These are phyloP conservation scores for Conus canariensis DNA, from an alignment of 2,888 invertebrate species.

Conservation along the genomic window DNA sequence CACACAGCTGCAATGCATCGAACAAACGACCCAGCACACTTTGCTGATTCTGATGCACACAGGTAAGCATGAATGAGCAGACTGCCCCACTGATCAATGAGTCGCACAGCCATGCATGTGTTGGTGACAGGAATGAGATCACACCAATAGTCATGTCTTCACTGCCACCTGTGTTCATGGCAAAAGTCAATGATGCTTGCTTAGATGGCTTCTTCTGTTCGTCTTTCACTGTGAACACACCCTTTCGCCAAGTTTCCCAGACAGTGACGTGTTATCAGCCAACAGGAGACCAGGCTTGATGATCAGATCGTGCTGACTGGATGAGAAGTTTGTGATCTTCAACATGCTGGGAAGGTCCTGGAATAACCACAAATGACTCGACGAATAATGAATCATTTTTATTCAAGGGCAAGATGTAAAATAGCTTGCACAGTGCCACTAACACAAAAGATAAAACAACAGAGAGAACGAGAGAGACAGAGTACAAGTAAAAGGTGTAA, in stretches of 20 bases:
- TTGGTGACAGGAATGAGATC: not conserved
- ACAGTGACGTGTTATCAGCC: not conserved
- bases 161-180: not conserved
- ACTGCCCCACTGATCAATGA: no score
- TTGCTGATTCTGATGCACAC: not conserved
- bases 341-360: constrained; percentile 48
- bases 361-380: not conserved
- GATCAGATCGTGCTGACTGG: not conserved
- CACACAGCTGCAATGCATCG: no score
- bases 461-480: not conserved
- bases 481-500: not conserved
- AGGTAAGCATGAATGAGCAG: no score
- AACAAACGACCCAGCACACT: no score
- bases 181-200: not conserved
- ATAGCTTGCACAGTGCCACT: no score
- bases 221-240: not conserved
- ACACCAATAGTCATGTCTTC: not conserved
- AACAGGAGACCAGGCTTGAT: not conserved
- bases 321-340: not conserved
- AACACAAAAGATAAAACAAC: not conserved
- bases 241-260: not conserved
- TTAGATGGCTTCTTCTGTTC: no score
- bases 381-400: no score
- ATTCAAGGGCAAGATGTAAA: no score
- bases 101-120: no score